phyloP scores from a whole-genome alignment of 2,797 vertebrate species.

The Novumbra hubbsi region DNA sequence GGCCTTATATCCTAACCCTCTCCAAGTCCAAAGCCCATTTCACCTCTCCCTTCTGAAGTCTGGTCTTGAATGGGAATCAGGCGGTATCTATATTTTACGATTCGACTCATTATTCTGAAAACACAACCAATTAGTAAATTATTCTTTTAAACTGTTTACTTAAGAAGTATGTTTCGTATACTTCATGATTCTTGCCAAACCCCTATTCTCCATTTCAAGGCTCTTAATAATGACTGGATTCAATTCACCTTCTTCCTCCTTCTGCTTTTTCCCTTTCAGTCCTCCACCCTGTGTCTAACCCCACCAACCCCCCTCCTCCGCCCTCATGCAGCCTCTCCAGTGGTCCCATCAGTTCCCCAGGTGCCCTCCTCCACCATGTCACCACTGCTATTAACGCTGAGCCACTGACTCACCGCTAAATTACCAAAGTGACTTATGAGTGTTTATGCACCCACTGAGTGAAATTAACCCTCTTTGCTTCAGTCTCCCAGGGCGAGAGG shows the following conservation, averaged over 20 bases:
- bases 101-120: not conserved
- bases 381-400: slow-evolving; percentile 37
- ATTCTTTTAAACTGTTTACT: not conserved
- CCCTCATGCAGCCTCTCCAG: not conserved
- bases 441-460: slow-evolving; percentile 68
- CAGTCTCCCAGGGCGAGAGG: slow-evolving; percentile 60
- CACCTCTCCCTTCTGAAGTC: not conserved
- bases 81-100: not conserved
- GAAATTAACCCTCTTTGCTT: slow-evolving; percentile 72
- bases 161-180: not conserved
- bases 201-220: not conserved
- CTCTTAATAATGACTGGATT: not conserved
- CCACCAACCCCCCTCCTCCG: not conserved
- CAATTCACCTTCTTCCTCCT: not conserved
- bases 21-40: not conserved
- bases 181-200: not conserved
- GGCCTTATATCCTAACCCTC: not conserved
- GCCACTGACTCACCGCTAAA: slow-evolving; percentile 68
- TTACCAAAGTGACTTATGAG: slow-evolving; percentile 68
- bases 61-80: not conserved
- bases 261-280: not conserved
- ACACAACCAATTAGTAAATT: not conserved
- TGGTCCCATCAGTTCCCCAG: not conserved
- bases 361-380: slow-evolving; percentile 20
- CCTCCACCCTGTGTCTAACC: not conserved